phyloP scores from a whole-genome alignment of 2,888 invertebrate genomes.

The Drosophila phalerata region DNA sequence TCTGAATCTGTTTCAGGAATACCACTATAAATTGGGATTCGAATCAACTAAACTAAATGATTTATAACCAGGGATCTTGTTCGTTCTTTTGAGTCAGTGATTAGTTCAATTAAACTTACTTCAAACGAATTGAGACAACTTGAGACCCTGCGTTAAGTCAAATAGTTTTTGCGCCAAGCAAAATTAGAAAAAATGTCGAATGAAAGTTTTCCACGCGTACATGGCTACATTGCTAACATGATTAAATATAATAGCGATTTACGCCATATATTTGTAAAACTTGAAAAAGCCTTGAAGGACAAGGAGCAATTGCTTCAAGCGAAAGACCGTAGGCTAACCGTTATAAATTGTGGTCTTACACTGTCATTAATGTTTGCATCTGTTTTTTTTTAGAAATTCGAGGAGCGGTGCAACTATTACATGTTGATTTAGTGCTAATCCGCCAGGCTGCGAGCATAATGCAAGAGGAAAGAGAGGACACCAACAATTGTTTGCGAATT shows the following conservation, averaged over 20 bases:
- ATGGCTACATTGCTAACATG: conserved; percentile 9
- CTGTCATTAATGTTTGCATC: neutral
- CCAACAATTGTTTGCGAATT: neutral
- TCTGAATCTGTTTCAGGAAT: too few relatives aligned
- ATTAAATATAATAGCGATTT: conserved; percentile 4
- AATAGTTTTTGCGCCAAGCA: too few relatives aligned
- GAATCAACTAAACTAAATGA: too few relatives aligned
- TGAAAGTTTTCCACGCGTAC: neutral
- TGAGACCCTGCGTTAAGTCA: too few relatives aligned
- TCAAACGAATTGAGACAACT: too few relatives aligned
- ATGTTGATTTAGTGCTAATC: conserved; percentile 21
- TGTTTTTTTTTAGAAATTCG: conserved; percentile 11
- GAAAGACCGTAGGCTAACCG: conserved; percentile 18
- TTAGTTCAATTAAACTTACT: too few relatives aligned
- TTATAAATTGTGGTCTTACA: neutral
- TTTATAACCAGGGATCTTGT: too few relatives aligned
- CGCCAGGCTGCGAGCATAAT: neutral
- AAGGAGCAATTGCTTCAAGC: neutral
- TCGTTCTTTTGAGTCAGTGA: too few relatives aligned
- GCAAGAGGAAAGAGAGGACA: neutral
- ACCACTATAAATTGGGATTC: too few relatives aligned
- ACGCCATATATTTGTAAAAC: neutral
- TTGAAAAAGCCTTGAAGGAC: conserved; percentile 13
- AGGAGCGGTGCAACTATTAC: neutral
- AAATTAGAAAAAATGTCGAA: conserved; percentile 19